Evolutionary conservation across 1,140 invertebrate species (phyloP).

Genomic region (Lycorma delicatula): DNA sequence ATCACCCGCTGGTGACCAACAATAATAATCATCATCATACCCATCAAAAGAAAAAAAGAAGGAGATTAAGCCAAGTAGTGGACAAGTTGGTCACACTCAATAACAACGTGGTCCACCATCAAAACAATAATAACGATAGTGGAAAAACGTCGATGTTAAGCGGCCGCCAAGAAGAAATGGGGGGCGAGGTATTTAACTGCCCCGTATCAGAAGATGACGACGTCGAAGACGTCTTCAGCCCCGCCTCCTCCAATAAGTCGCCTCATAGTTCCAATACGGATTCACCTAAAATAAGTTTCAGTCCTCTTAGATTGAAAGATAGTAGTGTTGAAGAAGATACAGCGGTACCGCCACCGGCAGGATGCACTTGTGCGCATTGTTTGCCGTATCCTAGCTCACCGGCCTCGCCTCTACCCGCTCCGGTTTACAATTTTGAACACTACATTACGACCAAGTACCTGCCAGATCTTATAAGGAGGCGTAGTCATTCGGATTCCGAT

Average conservation of each 20-base stretch:
- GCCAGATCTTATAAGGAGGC: constrained; percentile 52
- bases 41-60: constrained; percentile 50
- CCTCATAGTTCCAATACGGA: constrained; percentile 45
- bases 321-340: constrained; percentile 41
- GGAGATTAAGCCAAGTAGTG: constrained; percentile 63
- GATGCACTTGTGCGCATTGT: constrained; percentile 37
- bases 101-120: constrained; percentile 33
- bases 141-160: constrained; percentile 29
- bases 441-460: constrained; percentile 65
- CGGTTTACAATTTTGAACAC: constrained; percentile 54
- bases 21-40: constrained; percentile 36
- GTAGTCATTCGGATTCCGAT: constrained; percentile 69
- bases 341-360: constrained; percentile 36
- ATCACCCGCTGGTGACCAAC: constrained; percentile 46
- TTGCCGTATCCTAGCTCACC: constrained; percentile 26
- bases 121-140: constrained; percentile 21
- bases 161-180: constrained; percentile 21
- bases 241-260: constrained; percentile 43
- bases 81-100: constrained; percentile 50
- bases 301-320: constrained; percentile 47
- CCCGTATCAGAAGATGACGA: constrained; percentile 46
- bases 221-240: constrained; percentile 47
- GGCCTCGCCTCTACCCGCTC: constrained; percentile 44
- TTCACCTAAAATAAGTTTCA: constrained; percentile 48
- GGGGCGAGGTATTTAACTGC: constrained; percentile 21